Evolutionary conservation across 1,140 invertebrate genomes (phyloP).

Genomic region (Eumeta japonica): DNA sequence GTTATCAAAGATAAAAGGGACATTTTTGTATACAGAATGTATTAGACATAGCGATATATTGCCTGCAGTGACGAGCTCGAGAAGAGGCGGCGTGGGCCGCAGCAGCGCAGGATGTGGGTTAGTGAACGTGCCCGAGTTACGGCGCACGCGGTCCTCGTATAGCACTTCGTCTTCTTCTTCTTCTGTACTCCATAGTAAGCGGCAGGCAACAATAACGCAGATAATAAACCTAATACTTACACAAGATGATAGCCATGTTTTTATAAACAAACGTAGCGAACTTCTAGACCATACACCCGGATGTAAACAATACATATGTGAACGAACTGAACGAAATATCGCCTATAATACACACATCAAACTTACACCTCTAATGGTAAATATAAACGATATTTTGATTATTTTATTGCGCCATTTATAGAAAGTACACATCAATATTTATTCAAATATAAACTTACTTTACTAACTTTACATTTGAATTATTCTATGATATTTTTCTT

Average conservation of each 20-base stretch:
- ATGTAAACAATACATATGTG: not conserved
- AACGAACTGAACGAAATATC: too few relatives aligned
- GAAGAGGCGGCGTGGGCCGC: conserved; percentile 33
- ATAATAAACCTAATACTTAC: not conserved
- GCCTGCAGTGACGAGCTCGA: conserved; percentile 50
- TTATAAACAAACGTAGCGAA: not conserved
- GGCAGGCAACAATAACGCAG: not conserved
- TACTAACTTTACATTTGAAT: too few relatives aligned
- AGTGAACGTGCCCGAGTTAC: conserved; percentile 46
- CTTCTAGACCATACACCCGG: not conserved
- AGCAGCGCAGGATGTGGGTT: conserved; percentile 46
- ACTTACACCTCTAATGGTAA: too few relatives aligned
- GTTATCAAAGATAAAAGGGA: conserved; percentile 11
- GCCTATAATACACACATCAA: too few relatives aligned
- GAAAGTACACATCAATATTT: too few relatives aligned
- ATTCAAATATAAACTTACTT: too few relatives aligned
- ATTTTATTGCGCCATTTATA: too few relatives aligned
- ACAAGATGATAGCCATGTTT: not conserved
- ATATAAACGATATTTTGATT: too few relatives aligned
- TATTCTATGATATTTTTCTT: too few relatives aligned
- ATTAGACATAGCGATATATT: conserved; percentile 13
- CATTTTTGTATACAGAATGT: too few relatives aligned
- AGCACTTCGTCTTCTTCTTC: conserved; percentile 24
- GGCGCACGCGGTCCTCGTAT: conserved; percentile 31
- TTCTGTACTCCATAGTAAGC: too few relatives aligned